Evolutionary conservation across 30 jellyfish, hydroid and myxozoan species (phyloP), one percentile per base, ranked within the genome.

Genomic region (Hydractinia symbiolongicarpus): DNA sequence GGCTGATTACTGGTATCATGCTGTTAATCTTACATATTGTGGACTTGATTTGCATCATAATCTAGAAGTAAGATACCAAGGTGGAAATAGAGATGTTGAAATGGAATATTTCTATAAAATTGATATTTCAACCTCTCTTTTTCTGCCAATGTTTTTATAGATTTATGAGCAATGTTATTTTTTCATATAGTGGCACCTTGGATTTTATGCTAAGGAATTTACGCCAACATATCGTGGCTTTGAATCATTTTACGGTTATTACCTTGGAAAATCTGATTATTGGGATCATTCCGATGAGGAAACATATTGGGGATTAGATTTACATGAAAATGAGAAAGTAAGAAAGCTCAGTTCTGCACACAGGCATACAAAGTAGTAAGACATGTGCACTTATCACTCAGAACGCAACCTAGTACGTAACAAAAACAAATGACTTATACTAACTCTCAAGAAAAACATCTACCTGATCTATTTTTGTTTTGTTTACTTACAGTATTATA

Each of bases 1-100:
- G 78, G 91, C 94, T 21, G 97, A 90, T 71, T 90, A 90, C 67
- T 90, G 97, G 97, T 93, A 90, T 78, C 97, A 91, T 58, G 82
- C 96, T 16, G 82, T 86, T 83, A 64, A 20, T 11, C 96, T 86
- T 64, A 78, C 88, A 16, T 91, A 66, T 80, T 86, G 96, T 94
- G 98, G 98, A 17, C 88, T 91, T 4, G 98, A 91, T 73, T 68
- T 91, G 73, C 98, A 91, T 83, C 91, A 91, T 73, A 86, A 91
- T 86, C 91, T 70, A 15, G 81, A 73, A 71, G 91, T 83, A 30
- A 30, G 44, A 30, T 30, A 30, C 44, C 44, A 30, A 30, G 44
- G 44, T 30, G 44, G 44, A 30, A 30, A 30, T 30, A 30, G 44
- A 30, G 44, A 30, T 30, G 44, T 30, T 30, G 44, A 30, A 30